Percentiles rank a stretch among this genome's conserved stretches.
phyloP scores from a whole-genome alignment of 2,797 vertebrate species.

The Oreochromis grahami region DNA sequence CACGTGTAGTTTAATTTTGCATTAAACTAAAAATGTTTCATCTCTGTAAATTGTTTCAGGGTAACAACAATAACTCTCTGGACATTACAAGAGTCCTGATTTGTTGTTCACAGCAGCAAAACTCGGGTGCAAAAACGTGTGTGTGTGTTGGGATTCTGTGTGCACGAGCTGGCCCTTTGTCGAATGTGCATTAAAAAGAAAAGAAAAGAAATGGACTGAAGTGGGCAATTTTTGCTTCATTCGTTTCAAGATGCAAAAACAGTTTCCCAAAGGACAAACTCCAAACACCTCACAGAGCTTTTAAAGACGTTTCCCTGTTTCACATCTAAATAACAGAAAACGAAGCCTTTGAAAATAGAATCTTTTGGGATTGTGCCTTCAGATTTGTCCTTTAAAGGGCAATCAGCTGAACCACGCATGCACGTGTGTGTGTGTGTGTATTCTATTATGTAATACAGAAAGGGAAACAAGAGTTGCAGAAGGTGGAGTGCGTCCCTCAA shows the following conservation, averaged over 20 bases:
- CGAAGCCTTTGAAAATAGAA: not conserved
- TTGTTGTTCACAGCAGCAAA: not conserved
- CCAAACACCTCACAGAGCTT: not conserved
- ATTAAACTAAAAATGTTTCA: not conserved
- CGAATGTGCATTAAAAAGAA: not conserved
- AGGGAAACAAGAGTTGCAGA: conserved; percentile 24
- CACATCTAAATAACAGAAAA: not conserved
- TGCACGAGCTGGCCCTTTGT: not conserved
- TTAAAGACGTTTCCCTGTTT: not conserved
- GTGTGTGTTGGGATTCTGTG: not conserved
- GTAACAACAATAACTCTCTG: not conserved
- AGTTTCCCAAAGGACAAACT: not conserved
- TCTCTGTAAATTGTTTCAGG: not conserved
- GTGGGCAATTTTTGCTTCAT: not conserved
- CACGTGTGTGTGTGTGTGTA: not conserved
- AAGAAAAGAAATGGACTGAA: not conserved
- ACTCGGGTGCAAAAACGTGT: not conserved
- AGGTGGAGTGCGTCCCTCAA: not conserved
- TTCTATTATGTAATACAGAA: conserved; percentile 28
- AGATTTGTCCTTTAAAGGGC: conserved; percentile 40
- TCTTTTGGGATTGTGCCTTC: not conserved
- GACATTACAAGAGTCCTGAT: not conserved
- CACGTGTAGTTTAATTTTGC: not conserved
- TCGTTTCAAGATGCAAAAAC: not conserved
- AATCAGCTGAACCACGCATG: not conserved